Evolutionary conservation across 2,113 vertebrate genomes (phyloP).

Genomic region (Phylloscopus trochiloides): DNA sequence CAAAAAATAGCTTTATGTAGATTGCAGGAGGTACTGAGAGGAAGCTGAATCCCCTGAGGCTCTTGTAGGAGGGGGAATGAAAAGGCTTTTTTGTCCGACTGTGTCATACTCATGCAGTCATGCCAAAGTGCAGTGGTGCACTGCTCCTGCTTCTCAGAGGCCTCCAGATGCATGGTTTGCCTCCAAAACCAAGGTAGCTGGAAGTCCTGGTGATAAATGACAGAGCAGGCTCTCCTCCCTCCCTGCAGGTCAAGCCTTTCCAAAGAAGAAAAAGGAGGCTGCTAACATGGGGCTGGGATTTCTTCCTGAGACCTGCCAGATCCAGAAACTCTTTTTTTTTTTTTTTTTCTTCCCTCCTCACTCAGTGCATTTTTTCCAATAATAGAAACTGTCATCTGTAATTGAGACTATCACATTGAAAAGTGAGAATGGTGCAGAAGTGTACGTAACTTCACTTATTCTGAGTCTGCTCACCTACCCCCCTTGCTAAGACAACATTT

Average conservation of each 20-base stretch:
- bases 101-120: not conserved
- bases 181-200: not conserved
- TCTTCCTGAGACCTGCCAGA: not conserved
- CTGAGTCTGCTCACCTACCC: not conserved
- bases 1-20: constrained; percentile 48
- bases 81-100: not conserved
- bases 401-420: constrained; percentile 9
- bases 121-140: not conserved
- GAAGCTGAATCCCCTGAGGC: constrained; percentile 28
- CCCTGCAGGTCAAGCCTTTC: not conserved
- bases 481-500: not conserved
- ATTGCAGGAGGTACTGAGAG: not conserved
- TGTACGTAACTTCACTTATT: not conserved
- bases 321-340: not conserved
- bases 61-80: constrained; percentile 1
- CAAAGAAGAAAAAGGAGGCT: not conserved
- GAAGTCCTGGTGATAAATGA: not conserved
- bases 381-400: constrained; percentile 33
- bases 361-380: not conserved
- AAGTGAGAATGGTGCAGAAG: not conserved
- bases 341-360: not conserved
- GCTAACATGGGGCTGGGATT: not conserved
- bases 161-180: not conserved
- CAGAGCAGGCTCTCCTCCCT: not conserved
- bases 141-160: not conserved